Evolutionary conservation across 2,113 vertebrate genomes (phyloP).

Genomic region (Cyanistes caeruleus): DNA sequence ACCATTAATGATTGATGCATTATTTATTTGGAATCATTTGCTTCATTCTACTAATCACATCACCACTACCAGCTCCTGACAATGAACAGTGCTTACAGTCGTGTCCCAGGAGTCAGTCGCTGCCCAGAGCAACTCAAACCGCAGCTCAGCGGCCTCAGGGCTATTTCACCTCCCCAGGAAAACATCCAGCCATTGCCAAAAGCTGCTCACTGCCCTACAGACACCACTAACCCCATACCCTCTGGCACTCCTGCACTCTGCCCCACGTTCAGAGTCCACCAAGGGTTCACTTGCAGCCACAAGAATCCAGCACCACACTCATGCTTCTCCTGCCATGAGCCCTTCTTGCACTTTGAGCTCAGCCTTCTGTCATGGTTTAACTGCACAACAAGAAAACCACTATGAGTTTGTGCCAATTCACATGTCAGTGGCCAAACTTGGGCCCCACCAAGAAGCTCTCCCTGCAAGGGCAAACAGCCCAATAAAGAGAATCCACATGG

Average conservation of each 20-base stretch:
- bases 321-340: background rate
- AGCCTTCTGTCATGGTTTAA: background rate
- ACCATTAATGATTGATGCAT: constrained; percentile 12
- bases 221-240: background rate
- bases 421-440: accelerated
- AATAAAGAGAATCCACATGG: accelerated
- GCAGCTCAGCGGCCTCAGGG: accelerated
- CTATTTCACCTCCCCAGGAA: background rate
- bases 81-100: background rate
- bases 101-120: background rate
- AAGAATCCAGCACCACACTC: accelerated
- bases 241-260: background rate
- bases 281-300: background rate
- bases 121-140: background rate
- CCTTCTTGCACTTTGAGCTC: background rate
- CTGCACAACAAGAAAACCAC: background rate
- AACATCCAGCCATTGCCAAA: background rate
- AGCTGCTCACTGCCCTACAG: background rate
- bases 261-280: background rate
- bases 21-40: constrained; percentile 22
- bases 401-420: background rate
- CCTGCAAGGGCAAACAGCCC: background rate
- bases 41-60: constrained; percentile 2
- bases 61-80: background rate
- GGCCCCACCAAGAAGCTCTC: background rate